These are phyloP conservation scores for Rhyacichthys aspro DNA, from an alignment of 2,797 vertebrate species.

Conservation along the genomic window DNA sequence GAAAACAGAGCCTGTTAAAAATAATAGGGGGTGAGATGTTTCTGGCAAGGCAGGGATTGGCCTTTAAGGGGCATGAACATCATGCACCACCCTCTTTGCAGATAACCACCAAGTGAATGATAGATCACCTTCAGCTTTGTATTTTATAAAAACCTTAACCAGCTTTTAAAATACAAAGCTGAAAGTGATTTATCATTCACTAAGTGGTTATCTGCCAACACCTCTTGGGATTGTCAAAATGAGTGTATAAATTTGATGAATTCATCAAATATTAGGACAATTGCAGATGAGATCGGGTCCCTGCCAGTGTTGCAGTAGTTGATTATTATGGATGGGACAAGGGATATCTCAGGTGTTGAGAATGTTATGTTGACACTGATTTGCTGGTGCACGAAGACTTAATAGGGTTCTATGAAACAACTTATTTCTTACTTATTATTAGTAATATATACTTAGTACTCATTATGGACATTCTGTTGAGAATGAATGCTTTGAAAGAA, in stretches of 20 bases:
- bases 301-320: conserved; percentile 18
- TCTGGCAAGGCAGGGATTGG: no score
- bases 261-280: conserved; percentile 18
- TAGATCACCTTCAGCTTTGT: no score
- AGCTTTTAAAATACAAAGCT: no score
- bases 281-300: conserved; percentile 17
- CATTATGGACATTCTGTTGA: conserved; percentile 28
- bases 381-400: conserved; percentile 25
- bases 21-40: no score
- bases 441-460: conserved; percentile 30
- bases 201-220: not conserved
- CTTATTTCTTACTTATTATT: no score
- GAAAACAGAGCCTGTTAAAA: no score
- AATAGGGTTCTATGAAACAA: conserved; percentile 25
- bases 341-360: conserved; percentile 15
- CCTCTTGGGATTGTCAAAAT: conserved; percentile 22
- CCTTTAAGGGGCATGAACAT: no score
- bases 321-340: conserved; percentile 23
- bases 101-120: no score
- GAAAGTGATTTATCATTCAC: not conserved
- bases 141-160: no score
- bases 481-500: no score
- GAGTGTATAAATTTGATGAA: conserved; percentile 18
- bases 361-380: conserved; percentile 17
- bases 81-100: no score